These are phyloP conservation scores for Hormiphora californensis DNA, from an alignment of 37 sponge, comb jelly and placozoan species.

Conservation along the genomic window DNA sequence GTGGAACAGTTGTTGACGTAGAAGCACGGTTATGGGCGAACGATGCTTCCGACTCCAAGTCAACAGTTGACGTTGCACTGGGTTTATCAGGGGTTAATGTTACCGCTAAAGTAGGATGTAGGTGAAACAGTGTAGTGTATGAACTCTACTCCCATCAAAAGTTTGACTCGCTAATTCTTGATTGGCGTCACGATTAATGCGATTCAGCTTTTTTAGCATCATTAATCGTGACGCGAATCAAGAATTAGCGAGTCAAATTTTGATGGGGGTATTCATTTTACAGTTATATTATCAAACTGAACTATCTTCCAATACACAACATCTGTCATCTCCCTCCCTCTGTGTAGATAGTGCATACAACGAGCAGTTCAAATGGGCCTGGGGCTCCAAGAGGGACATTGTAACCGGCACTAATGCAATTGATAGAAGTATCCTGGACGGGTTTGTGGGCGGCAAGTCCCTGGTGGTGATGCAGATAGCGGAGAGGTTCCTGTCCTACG, in stretches of 20 bases:
- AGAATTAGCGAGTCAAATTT: too few relatives aligned
- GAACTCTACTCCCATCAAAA: too few relatives aligned
- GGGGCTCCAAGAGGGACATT: slow-evolving; percentile 27
- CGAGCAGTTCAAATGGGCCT: slow-evolving; percentile 29
- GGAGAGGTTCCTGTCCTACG: slow-evolving; percentile 16
- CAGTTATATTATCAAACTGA: too few relatives aligned
- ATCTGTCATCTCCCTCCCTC: too few relatives aligned
- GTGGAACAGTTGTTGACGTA: neutral
- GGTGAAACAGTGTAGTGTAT: neutral
- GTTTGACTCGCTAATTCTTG: too few relatives aligned
- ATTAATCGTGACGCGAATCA: too few relatives aligned
- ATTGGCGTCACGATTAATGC: too few relatives aligned
- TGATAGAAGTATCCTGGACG: neutral
- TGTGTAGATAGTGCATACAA: too few relatives aligned
- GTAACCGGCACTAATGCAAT: slow-evolving; percentile 13
- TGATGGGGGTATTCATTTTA: too few relatives aligned
- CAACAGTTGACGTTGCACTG: neutral
- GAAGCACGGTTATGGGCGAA: slow-evolving; percentile 4
- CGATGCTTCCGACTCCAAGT: neutral
- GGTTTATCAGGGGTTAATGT: slow-evolving; percentile 5
- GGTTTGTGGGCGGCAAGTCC: neutral
- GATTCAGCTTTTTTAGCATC: too few relatives aligned
- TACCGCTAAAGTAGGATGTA: neutral
- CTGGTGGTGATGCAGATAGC: slow-evolving; percentile 8
- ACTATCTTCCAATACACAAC: too few relatives aligned